Conservation (phyloP, 2,888 invertebrate species). For the Dynastes maya region DNA sequence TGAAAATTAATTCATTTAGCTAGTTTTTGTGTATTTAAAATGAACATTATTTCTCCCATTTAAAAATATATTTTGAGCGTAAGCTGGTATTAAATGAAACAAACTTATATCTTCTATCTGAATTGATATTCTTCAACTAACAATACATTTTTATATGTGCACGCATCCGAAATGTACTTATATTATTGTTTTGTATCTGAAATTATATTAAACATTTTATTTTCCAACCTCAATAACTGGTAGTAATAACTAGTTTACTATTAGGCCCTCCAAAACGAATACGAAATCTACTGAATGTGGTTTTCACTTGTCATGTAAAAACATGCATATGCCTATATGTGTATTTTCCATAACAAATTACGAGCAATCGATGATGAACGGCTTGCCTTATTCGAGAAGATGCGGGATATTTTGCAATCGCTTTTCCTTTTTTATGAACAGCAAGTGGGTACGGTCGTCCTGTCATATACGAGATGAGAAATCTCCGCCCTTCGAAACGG, state of each 20-base stretch:
- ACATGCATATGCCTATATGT: background rate
- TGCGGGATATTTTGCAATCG: constrained; percentile 13
- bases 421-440: constrained; percentile 13
- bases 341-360: constrained; percentile 6
- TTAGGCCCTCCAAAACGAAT: background rate
- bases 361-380: constrained; percentile 4
- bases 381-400: constrained; percentile 7
- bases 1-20: no score
- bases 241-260: background rate
- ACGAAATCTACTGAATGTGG: background rate
- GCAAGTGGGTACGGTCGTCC: background rate
- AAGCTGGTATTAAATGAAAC: no score
- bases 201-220: no score
- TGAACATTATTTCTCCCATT: no score
- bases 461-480: background rate
- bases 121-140: no score
- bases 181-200: no score
- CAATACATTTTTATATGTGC: no score
- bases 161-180: no score
- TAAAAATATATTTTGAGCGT: no score
- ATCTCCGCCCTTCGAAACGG: constrained; percentile 19
- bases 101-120: no score
- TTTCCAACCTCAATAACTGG: no score
- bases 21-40: no score
- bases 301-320: background rate